These are phyloP conservation scores for Taphrorychus bicolor DNA, from an alignment of 2,888 invertebrate species.

Conservation along the genomic window DNA sequence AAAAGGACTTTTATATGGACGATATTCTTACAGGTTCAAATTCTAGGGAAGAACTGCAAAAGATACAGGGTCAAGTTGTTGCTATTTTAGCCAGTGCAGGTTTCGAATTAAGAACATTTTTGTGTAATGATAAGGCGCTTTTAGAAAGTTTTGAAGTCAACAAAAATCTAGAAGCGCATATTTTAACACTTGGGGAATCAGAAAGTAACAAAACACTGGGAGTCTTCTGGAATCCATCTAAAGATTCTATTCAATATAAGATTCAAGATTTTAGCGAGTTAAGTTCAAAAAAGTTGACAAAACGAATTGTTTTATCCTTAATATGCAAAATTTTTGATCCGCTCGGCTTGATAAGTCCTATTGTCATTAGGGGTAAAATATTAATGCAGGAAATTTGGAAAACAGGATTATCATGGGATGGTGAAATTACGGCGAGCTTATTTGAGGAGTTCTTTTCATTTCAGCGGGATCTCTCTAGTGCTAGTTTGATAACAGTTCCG, in stretches of 20 bases:
- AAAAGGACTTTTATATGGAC: too few species aligned
- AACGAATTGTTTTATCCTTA: too few species aligned
- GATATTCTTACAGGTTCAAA: background rate
- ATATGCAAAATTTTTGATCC: too few species aligned
- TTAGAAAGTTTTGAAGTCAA: conserved; percentile 2
- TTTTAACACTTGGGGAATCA: background rate
- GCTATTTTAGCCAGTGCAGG: conserved; percentile 2
- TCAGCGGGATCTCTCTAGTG: background rate
- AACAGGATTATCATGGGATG: conserved; percentile 6
- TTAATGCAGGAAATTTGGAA: conserved; percentile 6
- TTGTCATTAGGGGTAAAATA: too few species aligned
- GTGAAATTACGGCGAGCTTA: background rate
- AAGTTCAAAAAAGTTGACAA: too few species aligned
- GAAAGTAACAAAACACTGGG: background rate
- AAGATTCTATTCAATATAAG: too few species aligned
- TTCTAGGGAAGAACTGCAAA: conserved; percentile 1
- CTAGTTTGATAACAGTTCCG: background rate
- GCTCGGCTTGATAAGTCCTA: too few species aligned
- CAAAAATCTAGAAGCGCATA: conserved; percentile 1
- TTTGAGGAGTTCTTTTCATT: background rate
- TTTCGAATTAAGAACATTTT: conserved; percentile 14
- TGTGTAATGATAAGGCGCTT: background rate
- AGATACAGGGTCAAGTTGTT: background rate
- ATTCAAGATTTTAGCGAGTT: too few species aligned
- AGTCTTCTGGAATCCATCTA: too few species aligned